A percentile compares a stretch with the other conserved stretches of the same genome.
Conservation (phyloP, 2,113 vertebrate species). For the Pipra filicauda region DNA sequence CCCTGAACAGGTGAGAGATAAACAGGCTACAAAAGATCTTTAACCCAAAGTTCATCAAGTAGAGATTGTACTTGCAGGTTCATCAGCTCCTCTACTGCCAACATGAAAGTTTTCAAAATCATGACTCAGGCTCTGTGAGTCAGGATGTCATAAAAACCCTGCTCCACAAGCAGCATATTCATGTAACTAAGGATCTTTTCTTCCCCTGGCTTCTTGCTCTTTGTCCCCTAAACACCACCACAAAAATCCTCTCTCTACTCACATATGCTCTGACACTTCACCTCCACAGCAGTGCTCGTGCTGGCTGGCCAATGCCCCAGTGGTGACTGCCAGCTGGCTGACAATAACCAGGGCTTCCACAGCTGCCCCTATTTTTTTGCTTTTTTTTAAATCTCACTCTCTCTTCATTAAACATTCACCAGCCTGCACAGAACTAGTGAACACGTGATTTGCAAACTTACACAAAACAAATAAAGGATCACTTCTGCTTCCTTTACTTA, state of each 20-base stretch:
- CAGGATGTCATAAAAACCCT: neutral
- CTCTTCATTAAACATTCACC: neutral
- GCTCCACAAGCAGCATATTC: neutral
- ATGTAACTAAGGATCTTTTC: neutral
- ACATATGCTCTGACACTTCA: neutral
- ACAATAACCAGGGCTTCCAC: neutral
- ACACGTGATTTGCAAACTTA: neutral
- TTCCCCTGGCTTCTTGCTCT: neutral
- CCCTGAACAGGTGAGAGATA: neutral
- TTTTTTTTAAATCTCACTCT: neutral
- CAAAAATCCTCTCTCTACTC: neutral
- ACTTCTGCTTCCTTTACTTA: neutral
- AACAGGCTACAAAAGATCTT: neutral
- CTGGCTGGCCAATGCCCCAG: neutral
- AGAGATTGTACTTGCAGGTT: neutral
- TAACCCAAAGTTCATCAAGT: neutral
- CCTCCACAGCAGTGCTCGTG: neutral
- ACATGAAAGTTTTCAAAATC: neutral
- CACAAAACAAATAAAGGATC: neutral
- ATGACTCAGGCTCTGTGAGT: neutral
- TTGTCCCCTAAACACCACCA: neutral
- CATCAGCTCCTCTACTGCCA: neutral
- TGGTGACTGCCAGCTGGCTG: neutral
- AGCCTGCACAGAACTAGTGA: neutral
- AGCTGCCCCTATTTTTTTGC: neutral